Evolutionary conservation across 1,140 invertebrate genomes (phyloP).

Genomic region (Drosophila murphyi): DNA sequence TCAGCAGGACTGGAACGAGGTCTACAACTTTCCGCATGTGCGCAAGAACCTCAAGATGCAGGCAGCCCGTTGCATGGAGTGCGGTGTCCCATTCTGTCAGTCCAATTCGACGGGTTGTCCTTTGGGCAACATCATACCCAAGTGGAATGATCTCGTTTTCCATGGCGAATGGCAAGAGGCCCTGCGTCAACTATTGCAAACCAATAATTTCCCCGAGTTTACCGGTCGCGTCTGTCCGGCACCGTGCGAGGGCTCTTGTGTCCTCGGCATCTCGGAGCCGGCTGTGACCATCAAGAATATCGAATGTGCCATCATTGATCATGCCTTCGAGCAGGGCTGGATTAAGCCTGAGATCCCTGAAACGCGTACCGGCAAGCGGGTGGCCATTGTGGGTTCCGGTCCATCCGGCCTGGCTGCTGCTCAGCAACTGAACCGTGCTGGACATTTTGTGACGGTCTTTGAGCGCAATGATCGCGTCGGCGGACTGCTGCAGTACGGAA

Average conservation of each 20-base stretch:
- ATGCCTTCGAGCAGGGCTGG: slow-evolving; percentile 99
- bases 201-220: slow-evolving; percentile 99
- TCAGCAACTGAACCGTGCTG: slow-evolving; percentile 97
- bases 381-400: slow-evolving; percentile 98
- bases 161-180: slow-evolving; percentile 98
- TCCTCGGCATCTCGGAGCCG: slow-evolving; percentile 97
- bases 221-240: slow-evolving; percentile 99
- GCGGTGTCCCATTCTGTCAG: slow-evolving; percentile 99
- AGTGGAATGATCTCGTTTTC: slow-evolving; percentile 99
- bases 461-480: slow-evolving; percentile 98
- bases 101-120: slow-evolving; percentile 97
- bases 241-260: slow-evolving; percentile 99
- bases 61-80: slow-evolving; percentile 99
- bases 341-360: slow-evolving; percentile 89
- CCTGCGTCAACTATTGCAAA: slow-evolving; percentile 97
- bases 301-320: slow-evolving; percentile 99
- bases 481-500: slow-evolving; percentile 98
- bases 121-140: slow-evolving; percentile 99
- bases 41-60: slow-evolving; percentile 95
- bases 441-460: slow-evolving; percentile 96
- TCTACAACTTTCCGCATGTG: slow-evolving; percentile 95
- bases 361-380: slow-evolving; percentile 91
- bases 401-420: slow-evolving; percentile 97
- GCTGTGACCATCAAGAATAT: slow-evolving; percentile 99
- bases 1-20: slow-evolving; percentile 98